A percentile compares a stretch with the other conserved stretches of the same genome.
phyloP scores from a whole-genome alignment of 2,113 vertebrate species.

The Helogale parvula region DNA sequence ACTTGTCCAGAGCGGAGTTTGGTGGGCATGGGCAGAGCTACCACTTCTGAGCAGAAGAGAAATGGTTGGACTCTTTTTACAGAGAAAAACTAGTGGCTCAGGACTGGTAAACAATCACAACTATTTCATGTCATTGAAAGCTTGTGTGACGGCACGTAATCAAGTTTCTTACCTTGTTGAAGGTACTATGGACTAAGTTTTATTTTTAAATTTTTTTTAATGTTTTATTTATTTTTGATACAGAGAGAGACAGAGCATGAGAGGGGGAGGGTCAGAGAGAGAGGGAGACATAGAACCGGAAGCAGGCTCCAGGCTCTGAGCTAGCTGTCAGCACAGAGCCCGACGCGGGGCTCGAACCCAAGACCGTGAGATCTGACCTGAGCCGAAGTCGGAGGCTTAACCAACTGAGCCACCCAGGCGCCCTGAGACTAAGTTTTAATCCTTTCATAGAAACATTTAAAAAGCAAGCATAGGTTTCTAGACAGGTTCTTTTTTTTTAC shows the following conservation, averaged over 20 bases:
- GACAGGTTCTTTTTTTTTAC: neutral
- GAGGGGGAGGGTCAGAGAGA: too few species aligned
- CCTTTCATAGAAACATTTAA: neutral
- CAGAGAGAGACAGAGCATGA: too few species aligned
- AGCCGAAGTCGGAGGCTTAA: too few species aligned
- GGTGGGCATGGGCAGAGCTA: neutral
- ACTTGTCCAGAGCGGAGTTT: neutral
- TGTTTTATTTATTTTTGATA: too few species aligned
- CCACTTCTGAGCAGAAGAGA: neutral
- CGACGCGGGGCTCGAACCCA: too few species aligned
- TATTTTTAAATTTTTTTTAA: neutral
- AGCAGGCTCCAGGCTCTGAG: too few species aligned
- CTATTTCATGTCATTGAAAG: neutral
- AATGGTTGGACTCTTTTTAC: neutral
- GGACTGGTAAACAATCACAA: neutral
- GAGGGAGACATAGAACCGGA: too few species aligned
- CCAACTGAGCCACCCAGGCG: too few species aligned
- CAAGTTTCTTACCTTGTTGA: neutral
- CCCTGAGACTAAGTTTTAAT: neutral
- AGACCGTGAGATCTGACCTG: too few species aligned
- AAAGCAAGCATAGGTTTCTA: constrained; percentile 30
- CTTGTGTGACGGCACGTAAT: neutral
- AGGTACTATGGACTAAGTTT: neutral
- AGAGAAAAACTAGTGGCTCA: neutral
- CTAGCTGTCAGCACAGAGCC: too few species aligned